A percentile compares a stretch with the other conserved stretches of the same genome.
Evolutionary conservation across 2,113 vertebrate species (phyloP).

Genomic region (Mesocricetus auratus): DNA sequence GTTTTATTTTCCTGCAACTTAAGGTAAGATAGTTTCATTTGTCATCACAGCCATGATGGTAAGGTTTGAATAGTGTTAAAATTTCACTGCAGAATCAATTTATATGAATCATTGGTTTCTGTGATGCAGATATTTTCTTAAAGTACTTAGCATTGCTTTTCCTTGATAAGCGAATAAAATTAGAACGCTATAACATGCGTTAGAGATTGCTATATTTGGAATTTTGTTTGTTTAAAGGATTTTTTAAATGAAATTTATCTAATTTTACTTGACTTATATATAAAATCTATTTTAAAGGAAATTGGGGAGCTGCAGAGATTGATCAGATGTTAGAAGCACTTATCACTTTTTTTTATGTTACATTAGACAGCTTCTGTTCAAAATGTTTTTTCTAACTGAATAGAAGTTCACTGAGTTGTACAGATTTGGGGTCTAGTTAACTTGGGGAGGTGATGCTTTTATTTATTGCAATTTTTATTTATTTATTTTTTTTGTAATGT

Average conservation of each 20-base stretch:
- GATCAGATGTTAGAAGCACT: not conserved
- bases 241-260: not conserved
- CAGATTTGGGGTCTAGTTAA: not conserved
- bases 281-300: not conserved
- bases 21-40: not conserved
- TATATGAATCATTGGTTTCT: not conserved
- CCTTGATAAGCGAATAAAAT: slow-evolving; percentile 5
- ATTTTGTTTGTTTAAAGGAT: not conserved
- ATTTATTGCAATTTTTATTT: not conserved
- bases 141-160: not conserved
- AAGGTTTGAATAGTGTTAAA: not conserved
- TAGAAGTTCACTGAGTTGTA: not conserved
- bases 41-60: not conserved
- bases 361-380: not conserved
- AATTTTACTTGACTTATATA: not conserved
- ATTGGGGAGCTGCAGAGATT: too few relatives aligned
- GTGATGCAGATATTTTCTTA: not conserved
- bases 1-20: not conserved
- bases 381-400: not conserved
- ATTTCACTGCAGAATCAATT: slow-evolving; percentile 32
- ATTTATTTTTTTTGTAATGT: too few relatives aligned
- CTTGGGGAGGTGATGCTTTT: not conserved
- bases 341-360: not conserved
- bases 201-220: not conserved
- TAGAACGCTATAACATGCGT: not conserved